phyloP scores from a whole-genome alignment of 2,797 vertebrate genomes.

The Microtus obscurus region DNA sequence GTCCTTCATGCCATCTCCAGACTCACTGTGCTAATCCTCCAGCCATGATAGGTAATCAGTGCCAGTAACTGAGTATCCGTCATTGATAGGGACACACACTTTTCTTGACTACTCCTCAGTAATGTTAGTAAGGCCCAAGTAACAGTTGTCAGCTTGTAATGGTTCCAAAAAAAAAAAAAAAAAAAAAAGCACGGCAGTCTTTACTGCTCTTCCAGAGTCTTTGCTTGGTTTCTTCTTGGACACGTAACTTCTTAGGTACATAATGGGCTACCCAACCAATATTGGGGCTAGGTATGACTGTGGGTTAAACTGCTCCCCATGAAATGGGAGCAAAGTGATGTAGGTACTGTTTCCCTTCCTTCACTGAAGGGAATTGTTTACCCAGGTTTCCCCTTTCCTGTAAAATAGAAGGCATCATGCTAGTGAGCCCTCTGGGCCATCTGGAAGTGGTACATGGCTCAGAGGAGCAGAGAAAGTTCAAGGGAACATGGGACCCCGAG shows the following conservation, averaged over 20 bases:
- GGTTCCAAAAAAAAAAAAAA: background rate
- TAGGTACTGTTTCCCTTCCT: background rate
- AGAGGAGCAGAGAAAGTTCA: background rate
- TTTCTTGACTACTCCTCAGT: constrained; percentile 62
- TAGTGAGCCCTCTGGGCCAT: background rate
- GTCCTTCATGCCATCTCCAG: background rate
- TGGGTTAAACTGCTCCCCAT: background rate
- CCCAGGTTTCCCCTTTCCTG: background rate
- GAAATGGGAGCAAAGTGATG: background rate
- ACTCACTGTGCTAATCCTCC: background rate
- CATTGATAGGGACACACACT: constrained; percentile 56
- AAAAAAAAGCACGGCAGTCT: background rate
- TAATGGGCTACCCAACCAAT: constrained; percentile 12
- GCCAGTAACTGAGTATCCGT: constrained; percentile 15
- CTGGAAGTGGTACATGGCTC: background rate
- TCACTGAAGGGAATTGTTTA: background rate
- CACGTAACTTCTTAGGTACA: background rate
- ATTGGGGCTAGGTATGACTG: background rate
- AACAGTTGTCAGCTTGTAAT: background rate
- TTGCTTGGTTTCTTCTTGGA: background rate
- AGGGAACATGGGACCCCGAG: background rate
- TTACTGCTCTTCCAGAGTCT: constrained; percentile 37
- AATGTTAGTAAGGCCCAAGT: constrained; percentile 32
- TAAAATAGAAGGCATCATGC: background rate
- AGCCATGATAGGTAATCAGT: constrained; percentile 43